phyloP scores from a whole-genome alignment of 2,113 vertebrate genomes.

The Corvus cornix region DNA sequence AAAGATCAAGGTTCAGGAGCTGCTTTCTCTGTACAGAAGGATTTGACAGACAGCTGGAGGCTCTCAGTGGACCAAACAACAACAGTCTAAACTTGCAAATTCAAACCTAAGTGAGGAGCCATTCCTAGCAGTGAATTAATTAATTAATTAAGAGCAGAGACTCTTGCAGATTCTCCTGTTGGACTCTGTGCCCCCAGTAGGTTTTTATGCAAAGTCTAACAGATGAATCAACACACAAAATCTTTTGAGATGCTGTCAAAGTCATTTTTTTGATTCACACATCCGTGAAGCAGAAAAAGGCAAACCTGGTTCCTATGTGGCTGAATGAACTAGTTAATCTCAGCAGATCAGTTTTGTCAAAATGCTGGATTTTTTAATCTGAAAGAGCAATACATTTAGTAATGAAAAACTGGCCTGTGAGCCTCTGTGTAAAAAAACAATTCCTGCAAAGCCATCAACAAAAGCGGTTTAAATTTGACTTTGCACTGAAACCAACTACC shows the following conservation, averaged over 20 bases:
- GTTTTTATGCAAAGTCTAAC: neutral
- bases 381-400: neutral
- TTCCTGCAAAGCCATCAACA: neutral
- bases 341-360: neutral
- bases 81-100: neutral
- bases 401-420: neutral
- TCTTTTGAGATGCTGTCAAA: neutral
- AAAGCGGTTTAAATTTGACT: neutral
- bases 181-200: neutral
- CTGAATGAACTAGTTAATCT: neutral
- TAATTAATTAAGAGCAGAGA: neutral
- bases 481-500: neutral
- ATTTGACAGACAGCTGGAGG: neutral
- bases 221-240: neutral
- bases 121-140: neutral
- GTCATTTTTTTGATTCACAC: neutral
- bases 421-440: neutral
- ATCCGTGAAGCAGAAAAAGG: neutral
- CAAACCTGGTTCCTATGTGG: neutral
- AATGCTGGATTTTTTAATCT: neutral
- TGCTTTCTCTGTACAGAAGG: neutral
- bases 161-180: neutral
- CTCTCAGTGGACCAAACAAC: neutral
- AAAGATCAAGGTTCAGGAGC: neutral
- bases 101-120: neutral